Evolutionary conservation across 2,113 vertebrate genomes (phyloP).

Genomic region (Apteryx owenii): DNA sequence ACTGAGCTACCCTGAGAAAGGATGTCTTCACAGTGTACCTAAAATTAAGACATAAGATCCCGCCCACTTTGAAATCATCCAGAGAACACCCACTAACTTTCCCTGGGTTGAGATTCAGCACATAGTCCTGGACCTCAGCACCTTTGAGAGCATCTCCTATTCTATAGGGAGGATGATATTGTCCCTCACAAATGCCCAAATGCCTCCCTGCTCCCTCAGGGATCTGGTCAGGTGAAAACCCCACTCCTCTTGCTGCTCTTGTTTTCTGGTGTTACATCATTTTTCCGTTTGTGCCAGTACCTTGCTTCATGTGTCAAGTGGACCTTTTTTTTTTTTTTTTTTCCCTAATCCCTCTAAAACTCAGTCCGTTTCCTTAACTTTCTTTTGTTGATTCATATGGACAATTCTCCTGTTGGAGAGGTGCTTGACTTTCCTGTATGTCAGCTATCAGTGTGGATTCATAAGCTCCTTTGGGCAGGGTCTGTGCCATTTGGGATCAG

Average conservation of each 20-base stretch:
- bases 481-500: neutral
- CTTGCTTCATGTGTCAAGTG: neutral
- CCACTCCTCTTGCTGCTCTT: neutral
- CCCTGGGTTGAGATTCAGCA: neutral
- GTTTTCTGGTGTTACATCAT: neutral
- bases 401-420: neutral
- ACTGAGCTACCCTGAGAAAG: neutral
- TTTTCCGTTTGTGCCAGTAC: neutral
- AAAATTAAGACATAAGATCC: neutral
- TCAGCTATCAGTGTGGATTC: neutral
- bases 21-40: neutral
- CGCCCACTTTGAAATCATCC: neutral
- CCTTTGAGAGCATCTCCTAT: neutral
- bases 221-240: neutral
- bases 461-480: rapidly evolving
- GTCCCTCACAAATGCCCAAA: neutral
- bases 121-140: neutral
- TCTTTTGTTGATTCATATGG: neutral
- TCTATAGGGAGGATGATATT: neutral
- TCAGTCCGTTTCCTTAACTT: neutral
- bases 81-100: neutral
- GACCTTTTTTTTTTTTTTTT: neutral
- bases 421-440: neutral
- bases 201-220: rapidly evolving
- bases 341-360: neutral